Base-by-base conservation (phyloP, 2,113 vertebrate species). In the Dipodomys merriami region DNA sequence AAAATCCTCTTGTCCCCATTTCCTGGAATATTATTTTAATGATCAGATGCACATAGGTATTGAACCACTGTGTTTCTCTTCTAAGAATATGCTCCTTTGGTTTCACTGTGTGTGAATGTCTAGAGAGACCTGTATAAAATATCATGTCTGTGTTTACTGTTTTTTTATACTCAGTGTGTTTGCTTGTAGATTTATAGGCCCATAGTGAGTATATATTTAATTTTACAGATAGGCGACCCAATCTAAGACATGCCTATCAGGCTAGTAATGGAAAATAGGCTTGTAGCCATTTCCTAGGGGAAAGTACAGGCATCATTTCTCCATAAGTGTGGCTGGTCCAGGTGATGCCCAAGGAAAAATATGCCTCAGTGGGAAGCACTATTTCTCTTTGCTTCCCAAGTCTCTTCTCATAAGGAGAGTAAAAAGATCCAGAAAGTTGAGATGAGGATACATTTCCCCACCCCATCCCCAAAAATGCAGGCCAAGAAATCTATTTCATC, bases 391-490 rank as follows among this genome's bases (percentile, higher is more conserved):
- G n/a, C 7, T 83, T 91, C 29, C 86, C 67, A 76, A 67, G 25
- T 4, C 4, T 89, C 68, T 82, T 95, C 30, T 82, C 74, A 79
- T 83, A 80, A 90, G 53, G 27, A 94, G 10, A 86, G 33, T 33
- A 68, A 92, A 82, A 87, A 77, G 29, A 73, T n/a, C 4, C 0
- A 83, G 13, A 86, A 86, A 25, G 16, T 27, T 88, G 60, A 73
- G 46, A 60, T 91, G 13, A 89, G 77, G 30, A 93, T 76, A 72
- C 33, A 62, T 19, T 53, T 8, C 22, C 71, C 22, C 71, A 77
- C 53, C 53, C 16, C 53, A 1, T 2, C 13, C 12, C 53, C 12
- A 88, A 92, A 53, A 80, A 94, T 49, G 88, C 15, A 30, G 5
- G 25, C 49, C 16, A 67, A 69, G 72, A 95, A 85, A 73, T 7